A percentile compares a stretch with the other conserved stretches of the same genome.
phyloP scores from a whole-genome alignment of 2,113 vertebrate species.

The Andinoacara biseriatus region DNA sequence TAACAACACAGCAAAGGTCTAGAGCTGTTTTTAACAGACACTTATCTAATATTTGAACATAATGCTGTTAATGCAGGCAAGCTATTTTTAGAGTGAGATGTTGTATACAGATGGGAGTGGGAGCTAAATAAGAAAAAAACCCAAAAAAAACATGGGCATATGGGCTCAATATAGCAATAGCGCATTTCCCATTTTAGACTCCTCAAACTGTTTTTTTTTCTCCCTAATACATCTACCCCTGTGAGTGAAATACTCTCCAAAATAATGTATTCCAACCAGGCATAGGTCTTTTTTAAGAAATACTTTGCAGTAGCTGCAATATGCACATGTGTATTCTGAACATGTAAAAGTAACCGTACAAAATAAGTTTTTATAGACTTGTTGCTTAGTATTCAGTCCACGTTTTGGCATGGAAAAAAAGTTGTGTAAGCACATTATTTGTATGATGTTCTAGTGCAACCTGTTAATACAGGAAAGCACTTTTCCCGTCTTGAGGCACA shows the following conservation, averaged over 20 bases:
- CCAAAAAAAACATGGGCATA: not conserved
- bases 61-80: constrained; percentile 36
- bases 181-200: not conserved
- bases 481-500: not conserved
- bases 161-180: constrained; percentile 24
- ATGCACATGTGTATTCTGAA: not conserved
- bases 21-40: not conserved
- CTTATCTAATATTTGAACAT: constrained; percentile 19
- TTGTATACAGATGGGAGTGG: constrained; percentile 49
- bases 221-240: not conserved
- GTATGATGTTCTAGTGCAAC: not conserved
- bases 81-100: constrained; percentile 70
- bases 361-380: not conserved
- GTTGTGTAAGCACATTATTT: not conserved
- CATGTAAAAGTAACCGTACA: not conserved
- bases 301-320: too few relatives aligned
- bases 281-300: not conserved
- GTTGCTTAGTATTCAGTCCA: not conserved
- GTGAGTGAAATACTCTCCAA: not conserved
- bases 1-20: not conserved
- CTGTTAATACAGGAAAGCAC: not conserved
- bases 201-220: not conserved
- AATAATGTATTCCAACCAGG: not conserved
- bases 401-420: not conserved
- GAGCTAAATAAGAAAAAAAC: constrained; percentile 29